Conservation (phyloP, 1,140 invertebrate species). For the Stegodyphus dumicola region DNA sequence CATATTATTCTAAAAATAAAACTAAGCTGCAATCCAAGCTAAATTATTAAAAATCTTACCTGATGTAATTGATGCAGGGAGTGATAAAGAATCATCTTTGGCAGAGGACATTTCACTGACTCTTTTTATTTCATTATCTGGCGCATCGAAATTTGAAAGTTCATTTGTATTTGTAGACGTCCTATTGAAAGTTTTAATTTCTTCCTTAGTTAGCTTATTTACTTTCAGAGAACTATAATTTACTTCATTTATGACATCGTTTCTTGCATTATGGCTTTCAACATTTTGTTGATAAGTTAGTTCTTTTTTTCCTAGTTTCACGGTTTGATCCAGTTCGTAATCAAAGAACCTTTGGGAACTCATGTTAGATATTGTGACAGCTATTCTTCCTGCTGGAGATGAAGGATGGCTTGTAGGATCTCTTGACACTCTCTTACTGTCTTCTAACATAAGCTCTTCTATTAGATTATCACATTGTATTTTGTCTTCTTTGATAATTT, state of each 20-base stretch:
- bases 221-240: no score
- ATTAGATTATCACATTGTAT: slow-evolving; percentile 57
- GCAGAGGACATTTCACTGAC: not conserved
- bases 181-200: no score
- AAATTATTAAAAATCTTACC: not conserved
- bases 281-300: no score
- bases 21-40: not conserved
- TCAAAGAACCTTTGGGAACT: not conserved
- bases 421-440: slow-evolving; percentile 20
- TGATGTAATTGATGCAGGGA: slow-evolving; percentile 14
- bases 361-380: slow-evolving; percentile 35
- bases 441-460: slow-evolving; percentile 45
- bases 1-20: not conserved
- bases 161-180: not conserved
- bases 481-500: slow-evolving; percentile 46
- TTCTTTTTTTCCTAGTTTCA: no score
- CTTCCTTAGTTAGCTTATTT: no score
- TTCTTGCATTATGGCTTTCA: no score
- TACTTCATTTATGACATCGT: no score
- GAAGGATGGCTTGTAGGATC: not conserved
- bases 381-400: slow-evolving; percentile 14
- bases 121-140: slow-evolving; percentile 34
- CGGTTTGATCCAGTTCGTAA: no score
- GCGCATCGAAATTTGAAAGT: slow-evolving; percentile 1
- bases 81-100: slow-evolving; percentile 13